Conservation (phyloP, 2,797 vertebrate species). For the Adelosebastes latens region DNA sequence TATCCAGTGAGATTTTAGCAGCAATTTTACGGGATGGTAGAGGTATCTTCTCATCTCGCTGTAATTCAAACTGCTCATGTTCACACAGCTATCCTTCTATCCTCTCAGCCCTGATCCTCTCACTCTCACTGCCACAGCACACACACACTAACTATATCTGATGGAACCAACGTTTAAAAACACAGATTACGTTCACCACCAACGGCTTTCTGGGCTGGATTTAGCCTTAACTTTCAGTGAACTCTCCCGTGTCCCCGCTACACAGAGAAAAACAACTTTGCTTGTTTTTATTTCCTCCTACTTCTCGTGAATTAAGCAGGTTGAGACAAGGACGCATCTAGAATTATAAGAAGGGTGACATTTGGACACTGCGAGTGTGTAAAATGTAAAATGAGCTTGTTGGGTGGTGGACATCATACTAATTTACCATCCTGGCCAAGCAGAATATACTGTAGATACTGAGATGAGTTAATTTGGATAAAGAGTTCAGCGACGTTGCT, state of each 20-base stretch:
- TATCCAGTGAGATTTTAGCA: neutral
- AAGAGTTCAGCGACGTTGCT: neutral
- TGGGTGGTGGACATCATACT: neutral
- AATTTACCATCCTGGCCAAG: neutral
- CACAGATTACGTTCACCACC: constrained; percentile 3
- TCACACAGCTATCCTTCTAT: constrained; percentile 22
- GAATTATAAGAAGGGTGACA: constrained; percentile 41
- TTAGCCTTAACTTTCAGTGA: constrained; percentile 15
- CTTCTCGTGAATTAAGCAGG: constrained; percentile 1
- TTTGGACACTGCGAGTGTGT: constrained; percentile 20
- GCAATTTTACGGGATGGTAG: neutral
- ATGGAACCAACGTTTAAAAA: neutral
- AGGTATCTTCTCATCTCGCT: neutral
- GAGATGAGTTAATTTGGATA: neutral
- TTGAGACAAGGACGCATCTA: neutral
- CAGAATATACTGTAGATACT: neutral
- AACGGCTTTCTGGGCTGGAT: constrained; percentile 5
- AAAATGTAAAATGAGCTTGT: constrained; percentile 35
- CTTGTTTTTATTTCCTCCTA: neutral
- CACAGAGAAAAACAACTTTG: neutral
- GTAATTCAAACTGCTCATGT: constrained; percentile 7
- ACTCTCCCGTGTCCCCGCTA: neutral
- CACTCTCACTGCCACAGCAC: neutral
- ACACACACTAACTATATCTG: neutral
- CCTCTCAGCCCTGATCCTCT: constrained; percentile 24